Base-by-base conservation (phyloP, 2,888 invertebrate genomes). In the Drosophila parthenogenetica region DNA sequence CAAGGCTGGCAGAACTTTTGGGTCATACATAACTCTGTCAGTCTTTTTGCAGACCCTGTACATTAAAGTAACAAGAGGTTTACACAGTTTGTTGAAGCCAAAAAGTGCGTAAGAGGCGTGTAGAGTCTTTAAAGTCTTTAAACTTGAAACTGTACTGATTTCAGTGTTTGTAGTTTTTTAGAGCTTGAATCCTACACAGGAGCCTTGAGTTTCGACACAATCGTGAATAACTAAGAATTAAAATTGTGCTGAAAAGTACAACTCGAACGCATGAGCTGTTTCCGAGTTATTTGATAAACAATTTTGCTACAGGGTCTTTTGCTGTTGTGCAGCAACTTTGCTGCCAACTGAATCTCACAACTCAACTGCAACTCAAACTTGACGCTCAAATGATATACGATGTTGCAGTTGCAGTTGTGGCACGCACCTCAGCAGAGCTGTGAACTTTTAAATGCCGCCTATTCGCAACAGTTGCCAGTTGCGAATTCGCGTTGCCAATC, bases 1-100 rank as follows among this genome's bases (percentile, higher is more conserved):
- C 75, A 77, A 77, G 79, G 77, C 77, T 78, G 58, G 17, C 63
- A 73, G 73, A 73, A 73, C 73, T 76, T 76, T 77, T 77, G 76
- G 76, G 76, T 76, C 75, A 76, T 7, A 55, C 43, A 55, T 43
- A 55, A 55, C 54, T 55, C 40, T 40, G 48, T 25, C 29, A 48
- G 48, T 48, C 48, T 48, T 11, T 11, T 35, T 35, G 4, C 13
- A 8, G 4, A 13, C 35, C 35, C 35, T 35, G 35, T 35, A 35
- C 4, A 3, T 29, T 13, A 2, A 35, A 11, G 13, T 13, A 13
- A 3, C 11, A 35, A 35, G 13, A 13, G 35, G 13, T 13, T 2
- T 35, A 2, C 8, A 35, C 7, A 35, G 35, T 13, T 13, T 35
- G 5, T 4, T 0, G 13, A 13, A 13, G 13, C 1, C 13, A 35